Evolutionary conservation across 1,140 invertebrate genomes (phyloP).

Genomic region (Sinonovacula constricta): DNA sequence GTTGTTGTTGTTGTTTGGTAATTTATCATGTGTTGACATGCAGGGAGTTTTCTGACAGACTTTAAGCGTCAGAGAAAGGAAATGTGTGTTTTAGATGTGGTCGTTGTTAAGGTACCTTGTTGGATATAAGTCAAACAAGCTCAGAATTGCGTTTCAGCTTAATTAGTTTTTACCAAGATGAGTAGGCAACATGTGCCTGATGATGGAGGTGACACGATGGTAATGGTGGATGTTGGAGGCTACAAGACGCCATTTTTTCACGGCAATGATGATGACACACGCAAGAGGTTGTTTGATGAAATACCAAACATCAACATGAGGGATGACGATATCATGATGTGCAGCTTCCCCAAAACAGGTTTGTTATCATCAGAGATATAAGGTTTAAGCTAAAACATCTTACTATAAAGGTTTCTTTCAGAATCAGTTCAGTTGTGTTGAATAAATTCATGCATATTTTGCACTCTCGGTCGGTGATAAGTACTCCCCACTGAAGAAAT

Average conservation of each 20-base stretch:
- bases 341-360: conserved; percentile 24
- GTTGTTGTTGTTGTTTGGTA: too few species aligned
- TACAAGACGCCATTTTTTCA: background rate
- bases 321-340: conserved; percentile 15
- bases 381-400: background rate
- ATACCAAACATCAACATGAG: conserved; percentile 60
- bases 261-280: background rate
- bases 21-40: too few species aligned
- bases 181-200: background rate
- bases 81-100: too few species aligned
- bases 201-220: background rate
- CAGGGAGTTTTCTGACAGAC: too few species aligned
- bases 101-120: too few species aligned
- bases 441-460: background rate
- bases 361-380: background rate
- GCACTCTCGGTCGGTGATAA: background rate
- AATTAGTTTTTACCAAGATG: too few species aligned
- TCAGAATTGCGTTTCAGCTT: too few species aligned
- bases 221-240: background rate
- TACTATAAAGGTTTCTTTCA: background rate
- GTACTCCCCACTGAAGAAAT: background rate
- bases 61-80: too few species aligned
- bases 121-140: too few species aligned
- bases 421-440: background rate
- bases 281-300: conserved; percentile 62